Evolutionary conservation across 2,113 vertebrate species (phyloP), one percentile per base, ranked within the genome.

Genomic region (Merops nubicus): DNA sequence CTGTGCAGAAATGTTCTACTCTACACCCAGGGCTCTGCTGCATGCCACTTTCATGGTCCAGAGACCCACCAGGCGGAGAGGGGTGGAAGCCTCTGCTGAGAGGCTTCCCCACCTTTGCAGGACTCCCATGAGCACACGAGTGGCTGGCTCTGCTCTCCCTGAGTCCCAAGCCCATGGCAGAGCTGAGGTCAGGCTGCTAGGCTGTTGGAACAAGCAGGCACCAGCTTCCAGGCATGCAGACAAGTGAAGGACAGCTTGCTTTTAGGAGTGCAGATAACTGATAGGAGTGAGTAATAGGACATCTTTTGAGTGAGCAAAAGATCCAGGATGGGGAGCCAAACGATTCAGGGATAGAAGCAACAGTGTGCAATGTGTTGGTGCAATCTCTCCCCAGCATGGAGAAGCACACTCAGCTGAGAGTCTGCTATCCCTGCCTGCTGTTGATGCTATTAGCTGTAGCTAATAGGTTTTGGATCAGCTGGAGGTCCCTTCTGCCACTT

Each of bases 281-380:
- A 34, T 22, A 48, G 38, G 63, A 81, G 15, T 31, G 31, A 54
- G 15, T 29, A 16, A 54, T 11, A 34, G 21, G n/a, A n/a, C 42
- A 17, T 45, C 45, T 86, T 50, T 48, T 69, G 40, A 83, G 25
- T 34, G 60, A 83, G 23, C 0, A 29, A 42, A 86, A 60, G 36
- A 60, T n/a, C 45, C 43, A 31, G 69, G 28, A 3, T 34, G 74
- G 34, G 33, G 50, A 20, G 45, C 60, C 54, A 18, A 45, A 36
- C 3, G 1, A 15, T 56, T 89, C 57, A 75, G 50, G 40, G 13
- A 31, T 33, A 50, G 40, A 31, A 90, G 31, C 45, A 89, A 36
- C n/a, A 42, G 25, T 16, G 40, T 45, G 36, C 47, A 75, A 36
- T 0, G 0, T 23, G 45, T 51, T 81, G 21, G 36, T 76, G 14